These are phyloP conservation scores for Glaucopsyche alexis DNA, from an alignment of 2,888 invertebrate species.

Conservation along the genomic window DNA sequence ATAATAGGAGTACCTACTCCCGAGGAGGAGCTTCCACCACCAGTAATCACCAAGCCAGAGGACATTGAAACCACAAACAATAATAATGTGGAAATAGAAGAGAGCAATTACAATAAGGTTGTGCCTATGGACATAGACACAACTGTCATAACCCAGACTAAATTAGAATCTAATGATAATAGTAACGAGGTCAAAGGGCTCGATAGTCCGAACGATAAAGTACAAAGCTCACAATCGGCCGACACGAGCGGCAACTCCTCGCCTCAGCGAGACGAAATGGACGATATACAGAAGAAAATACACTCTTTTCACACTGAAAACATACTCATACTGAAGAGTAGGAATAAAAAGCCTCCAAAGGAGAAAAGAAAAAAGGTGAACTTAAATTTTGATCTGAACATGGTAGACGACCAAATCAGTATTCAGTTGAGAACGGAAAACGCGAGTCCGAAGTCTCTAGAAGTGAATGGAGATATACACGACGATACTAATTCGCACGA, in stretches of 20 bases:
- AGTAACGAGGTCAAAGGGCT: conserved; percentile 54
- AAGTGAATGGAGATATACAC: conserved; percentile 64
- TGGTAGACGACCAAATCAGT: conserved; percentile 76
- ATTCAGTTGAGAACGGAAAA: conserved; percentile 69
- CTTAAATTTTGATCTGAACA: conserved; percentile 74
- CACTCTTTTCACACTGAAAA: conserved; percentile 83
- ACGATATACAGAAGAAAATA: conserved; percentile 82
- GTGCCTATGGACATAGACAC: conserved; percentile 74
- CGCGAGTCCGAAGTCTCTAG: conserved; percentile 48
- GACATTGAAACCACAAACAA: conserved; percentile 57
- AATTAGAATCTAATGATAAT: conserved; percentile 59
- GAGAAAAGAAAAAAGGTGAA: conserved; percentile 79
- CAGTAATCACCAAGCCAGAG: conserved; percentile 55
- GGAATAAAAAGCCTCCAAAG: conserved; percentile 79
- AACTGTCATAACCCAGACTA: conserved; percentile 61
- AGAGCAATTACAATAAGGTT: conserved; percentile 63
- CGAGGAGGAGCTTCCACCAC: conserved; percentile 59
- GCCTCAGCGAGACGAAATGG: conserved; percentile 78
- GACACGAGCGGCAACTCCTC: conserved; percentile 76
- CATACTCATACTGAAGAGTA: conserved; percentile 80
- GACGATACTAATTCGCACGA: conserved; percentile 57
- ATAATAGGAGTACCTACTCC: conserved; percentile 71
- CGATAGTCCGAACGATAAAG: conserved; percentile 64
- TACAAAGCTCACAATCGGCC: conserved; percentile 64
- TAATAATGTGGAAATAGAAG: conserved; percentile 64